Evolutionary conservation across 2,113 vertebrate species (phyloP).

Genomic region (Ia io): DNA sequence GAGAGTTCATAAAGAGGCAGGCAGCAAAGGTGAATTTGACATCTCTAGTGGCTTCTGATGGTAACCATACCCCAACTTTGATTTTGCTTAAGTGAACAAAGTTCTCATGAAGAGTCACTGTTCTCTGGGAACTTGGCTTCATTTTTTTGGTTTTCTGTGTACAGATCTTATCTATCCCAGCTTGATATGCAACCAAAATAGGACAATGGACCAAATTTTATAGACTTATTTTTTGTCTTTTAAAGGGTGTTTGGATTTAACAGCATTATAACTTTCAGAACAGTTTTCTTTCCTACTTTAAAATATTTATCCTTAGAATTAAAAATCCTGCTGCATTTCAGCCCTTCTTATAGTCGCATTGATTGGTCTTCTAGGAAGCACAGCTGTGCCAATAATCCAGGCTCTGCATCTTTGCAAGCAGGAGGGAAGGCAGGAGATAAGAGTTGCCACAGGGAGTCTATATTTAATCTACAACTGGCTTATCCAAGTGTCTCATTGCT

Average conservation of each 20-base stretch:
- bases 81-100: not conserved
- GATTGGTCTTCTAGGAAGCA: constrained; percentile 69
- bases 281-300: constrained; percentile 12
- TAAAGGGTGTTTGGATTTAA: not conserved
- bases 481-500: constrained; percentile 73
- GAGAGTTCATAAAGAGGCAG: not conserved
- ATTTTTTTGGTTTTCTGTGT: not conserved
- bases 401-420: constrained; percentile 69
- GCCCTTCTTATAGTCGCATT: constrained; percentile 64
- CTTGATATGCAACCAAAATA: constrained; percentile 23
- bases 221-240: constrained; percentile 36
- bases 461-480: constrained; percentile 77
- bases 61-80: not conserved
- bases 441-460: constrained; percentile 69
- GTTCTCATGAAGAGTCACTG: not conserved
- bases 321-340: constrained; percentile 64
- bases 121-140: not conserved
- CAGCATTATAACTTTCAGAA: constrained; percentile 45
- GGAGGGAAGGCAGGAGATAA: constrained; percentile 72
- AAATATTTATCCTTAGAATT: constrained; percentile 48
- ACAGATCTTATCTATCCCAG: not conserved
- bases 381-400: constrained; percentile 70
- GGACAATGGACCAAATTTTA: constrained; percentile 5
- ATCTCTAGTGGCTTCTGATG: not conserved
- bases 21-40: not conserved